Conservation (phyloP, 2,113 vertebrate species). For the Archilochus colubris region DNA sequence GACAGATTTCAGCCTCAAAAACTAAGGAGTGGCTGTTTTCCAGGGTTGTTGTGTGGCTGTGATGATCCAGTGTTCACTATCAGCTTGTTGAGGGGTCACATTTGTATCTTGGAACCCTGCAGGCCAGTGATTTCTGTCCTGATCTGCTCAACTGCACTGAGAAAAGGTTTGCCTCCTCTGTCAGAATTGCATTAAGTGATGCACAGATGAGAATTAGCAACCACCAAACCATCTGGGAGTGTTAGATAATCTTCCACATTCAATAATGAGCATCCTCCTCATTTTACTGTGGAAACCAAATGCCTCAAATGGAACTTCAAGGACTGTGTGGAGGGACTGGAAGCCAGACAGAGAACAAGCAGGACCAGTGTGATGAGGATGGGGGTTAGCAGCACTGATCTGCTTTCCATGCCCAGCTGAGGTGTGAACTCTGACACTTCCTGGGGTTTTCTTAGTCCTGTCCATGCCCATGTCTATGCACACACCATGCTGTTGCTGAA, state of each 20-base stretch:
- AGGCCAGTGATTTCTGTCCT: not conserved
- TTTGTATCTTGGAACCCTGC: not conserved
- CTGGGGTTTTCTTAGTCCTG: not conserved
- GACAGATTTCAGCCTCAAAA: not conserved
- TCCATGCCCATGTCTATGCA: fast-evolving
- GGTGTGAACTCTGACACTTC: not conserved
- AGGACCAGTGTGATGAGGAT: not conserved
- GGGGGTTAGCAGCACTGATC: not conserved
- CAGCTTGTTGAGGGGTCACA: not conserved
- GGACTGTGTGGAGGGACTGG: not conserved
- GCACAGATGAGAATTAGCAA: not conserved
- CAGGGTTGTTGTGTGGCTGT: not conserved
- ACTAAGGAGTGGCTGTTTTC: not conserved
- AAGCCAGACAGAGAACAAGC: not conserved
- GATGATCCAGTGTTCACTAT: not conserved
- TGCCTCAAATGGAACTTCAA: not conserved
- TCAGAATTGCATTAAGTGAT: not conserved
- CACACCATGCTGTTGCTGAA: not conserved
- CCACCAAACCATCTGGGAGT: not conserved
- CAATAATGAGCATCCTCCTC: not conserved
- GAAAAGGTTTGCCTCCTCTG: not conserved
- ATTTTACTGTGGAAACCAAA: not conserved
- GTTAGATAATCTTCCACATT: not conserved
- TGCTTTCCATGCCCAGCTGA: fast-evolving
- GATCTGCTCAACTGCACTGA: not conserved